Percentiles rank a stretch among this genome's conserved stretches.
phyloP scores from a whole-genome alignment of 2,888 invertebrate genomes.

The Tipula helvola region DNA sequence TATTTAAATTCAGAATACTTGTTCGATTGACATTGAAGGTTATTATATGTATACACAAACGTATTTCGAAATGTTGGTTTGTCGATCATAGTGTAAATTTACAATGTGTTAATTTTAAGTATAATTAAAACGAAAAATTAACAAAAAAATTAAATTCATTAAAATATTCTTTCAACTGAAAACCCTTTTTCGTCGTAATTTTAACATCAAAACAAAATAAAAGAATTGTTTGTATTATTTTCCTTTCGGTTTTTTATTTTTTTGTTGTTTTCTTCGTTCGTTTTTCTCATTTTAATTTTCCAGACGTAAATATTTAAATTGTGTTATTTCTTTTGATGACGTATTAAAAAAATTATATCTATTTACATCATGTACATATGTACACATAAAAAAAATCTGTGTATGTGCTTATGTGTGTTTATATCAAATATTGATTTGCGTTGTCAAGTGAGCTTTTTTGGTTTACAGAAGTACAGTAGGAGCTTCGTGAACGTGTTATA shows the following conservation, averaged over 20 bases:
- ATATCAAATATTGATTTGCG: neutral
- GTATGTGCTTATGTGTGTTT: neutral
- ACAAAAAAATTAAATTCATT: neutral
- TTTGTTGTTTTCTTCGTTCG: neutral
- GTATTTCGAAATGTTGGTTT: neutral
- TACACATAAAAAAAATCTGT: neutral
- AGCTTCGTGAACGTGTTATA: neutral
- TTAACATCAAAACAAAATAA: neutral
- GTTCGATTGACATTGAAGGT: neutral
- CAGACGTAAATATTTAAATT: neutral
- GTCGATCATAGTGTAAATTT: neutral
- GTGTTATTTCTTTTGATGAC: neutral
- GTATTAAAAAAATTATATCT: neutral
- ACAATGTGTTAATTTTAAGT: neutral
- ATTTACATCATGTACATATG: neutral
- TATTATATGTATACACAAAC: neutral
- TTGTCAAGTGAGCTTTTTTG: neutral
- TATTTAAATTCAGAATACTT: neutral
- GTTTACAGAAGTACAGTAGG: neutral
- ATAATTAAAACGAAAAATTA: neutral
- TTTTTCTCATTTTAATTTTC: no score
- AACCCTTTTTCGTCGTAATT: neutral
- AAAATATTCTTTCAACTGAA: neutral
- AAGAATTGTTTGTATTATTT: neutral
- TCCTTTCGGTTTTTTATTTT: neutral